Evolutionary conservation across 2,888 invertebrate species (phyloP), one percentile per base, ranked within the genome.

Genomic region (Drosophila tripunctata): DNA sequence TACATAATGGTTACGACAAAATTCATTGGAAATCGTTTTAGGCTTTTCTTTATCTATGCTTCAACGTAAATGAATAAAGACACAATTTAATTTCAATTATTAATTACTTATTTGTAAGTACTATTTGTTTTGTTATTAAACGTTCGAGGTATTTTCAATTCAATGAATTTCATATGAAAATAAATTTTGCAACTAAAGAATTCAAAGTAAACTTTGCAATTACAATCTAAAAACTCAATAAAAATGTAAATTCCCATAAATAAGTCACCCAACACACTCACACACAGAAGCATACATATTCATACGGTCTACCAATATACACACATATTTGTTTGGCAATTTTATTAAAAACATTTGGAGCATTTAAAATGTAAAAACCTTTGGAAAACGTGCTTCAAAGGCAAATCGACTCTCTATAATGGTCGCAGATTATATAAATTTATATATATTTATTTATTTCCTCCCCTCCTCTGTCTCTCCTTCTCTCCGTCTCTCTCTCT

Each of bases 331-430:
- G 75, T 66, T 60, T 71, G 65, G 75, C 71, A 73, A 73, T 73
- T 73, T 73, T 75, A 75, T 75, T 73, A 73, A 75, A 73, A 73
- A 76, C 72, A 27, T 66, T 78, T 40, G 66, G 44, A 41, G 58
- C 73, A 78, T 83, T 80, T 69, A 45, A 61, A 77, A 73, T 83
- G 81, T 56, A 76, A 69, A 73, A 73, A 71, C 71, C 76, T 75
- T 73, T 57, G 48, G 24, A 75, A n/a, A 66, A 73, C 72, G 73
- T 75, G 73, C 76, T 66, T 61, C 72, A 75, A 75, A 71, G 66
- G 48, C 66, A 52, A 60, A 71, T 54, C 65, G 75, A 30, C 30
- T 60, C 60, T 51, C 54, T 47, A 75, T 69, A 69, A 64, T 75
- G 58, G 58, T 64, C 55, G 55, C 72, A 70, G 52, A 61, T 71